Conservation (phyloP, 2,888 invertebrate species). For the Gastrophysa polygoni region DNA sequence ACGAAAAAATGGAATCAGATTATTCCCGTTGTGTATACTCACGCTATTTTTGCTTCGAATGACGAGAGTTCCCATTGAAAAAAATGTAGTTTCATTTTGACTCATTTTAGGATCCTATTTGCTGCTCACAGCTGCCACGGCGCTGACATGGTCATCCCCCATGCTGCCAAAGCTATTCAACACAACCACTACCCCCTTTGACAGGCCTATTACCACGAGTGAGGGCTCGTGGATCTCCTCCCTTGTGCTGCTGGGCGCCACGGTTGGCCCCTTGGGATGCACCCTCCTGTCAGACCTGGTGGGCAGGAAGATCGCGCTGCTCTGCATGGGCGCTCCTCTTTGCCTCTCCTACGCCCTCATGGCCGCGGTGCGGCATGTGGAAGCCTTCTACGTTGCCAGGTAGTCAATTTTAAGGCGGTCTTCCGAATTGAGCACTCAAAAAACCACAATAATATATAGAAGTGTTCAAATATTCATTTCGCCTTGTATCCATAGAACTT, state of each 20-base stretch:
- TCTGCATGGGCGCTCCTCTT: constrained; percentile 70
- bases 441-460: too few relatives aligned
- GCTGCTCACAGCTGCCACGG: constrained; percentile 13
- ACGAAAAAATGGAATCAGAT: too few relatives aligned
- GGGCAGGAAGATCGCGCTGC: constrained; percentile 71
- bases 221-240: constrained; percentile 63
- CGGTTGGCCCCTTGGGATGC: constrained; percentile 70
- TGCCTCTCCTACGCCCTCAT: constrained; percentile 72
- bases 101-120: constrained; percentile 12
- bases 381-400: constrained; percentile 63
- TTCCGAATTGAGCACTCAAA: too few relatives aligned
- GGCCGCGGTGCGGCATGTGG: constrained; percentile 61
- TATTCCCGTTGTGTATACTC: too few relatives aligned
- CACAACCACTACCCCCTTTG: constrained; percentile 15
- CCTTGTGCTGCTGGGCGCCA: constrained; percentile 59
- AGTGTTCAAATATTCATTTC: too few relatives aligned
- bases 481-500: too few relatives aligned
- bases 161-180: constrained; percentile 33
- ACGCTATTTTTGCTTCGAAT: too few relatives aligned
- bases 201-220: constrained; percentile 25
- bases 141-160: constrained; percentile 38
- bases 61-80: too few relatives aligned
- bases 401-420: too few relatives aligned
- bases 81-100: neutral
- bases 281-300: constrained; percentile 69